phyloP scores from a whole-genome alignment of 2,888 invertebrate species.

The Limnephilus marmoratus region DNA sequence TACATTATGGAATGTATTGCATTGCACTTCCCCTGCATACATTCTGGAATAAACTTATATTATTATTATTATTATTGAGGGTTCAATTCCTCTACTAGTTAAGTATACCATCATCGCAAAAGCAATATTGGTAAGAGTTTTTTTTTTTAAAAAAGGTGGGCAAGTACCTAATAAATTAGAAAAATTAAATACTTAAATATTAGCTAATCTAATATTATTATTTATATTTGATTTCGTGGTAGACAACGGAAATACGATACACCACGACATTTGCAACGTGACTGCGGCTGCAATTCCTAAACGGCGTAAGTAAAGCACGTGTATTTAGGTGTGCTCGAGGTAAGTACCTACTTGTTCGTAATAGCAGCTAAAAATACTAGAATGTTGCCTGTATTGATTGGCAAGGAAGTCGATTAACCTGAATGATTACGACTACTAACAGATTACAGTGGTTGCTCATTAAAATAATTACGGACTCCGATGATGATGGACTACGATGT shows the following conservation, averaged over 20 bases:
- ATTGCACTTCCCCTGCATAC: too few relatives aligned
- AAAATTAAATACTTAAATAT: not conserved
- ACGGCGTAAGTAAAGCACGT: not conserved
- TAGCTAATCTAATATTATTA: not conserved
- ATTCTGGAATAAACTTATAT: too few relatives aligned
- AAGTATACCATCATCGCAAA: too few relatives aligned
- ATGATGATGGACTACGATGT: too few relatives aligned
- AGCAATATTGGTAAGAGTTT: too few relatives aligned
- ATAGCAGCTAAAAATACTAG: not conserved
- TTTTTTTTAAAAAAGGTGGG: too few relatives aligned
- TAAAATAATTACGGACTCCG: not conserved
- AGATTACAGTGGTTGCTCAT: not conserved
- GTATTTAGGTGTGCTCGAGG: conserved; percentile 7
- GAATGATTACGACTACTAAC: not conserved
- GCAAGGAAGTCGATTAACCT: not conserved
- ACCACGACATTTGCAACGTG: conserved; percentile 15
- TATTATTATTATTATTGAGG: too few relatives aligned
- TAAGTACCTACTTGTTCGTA: not conserved
- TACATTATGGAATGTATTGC: too few relatives aligned
- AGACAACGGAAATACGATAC: not conserved
- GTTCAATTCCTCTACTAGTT: too few relatives aligned
- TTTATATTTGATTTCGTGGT: not conserved
- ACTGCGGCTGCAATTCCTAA: not conserved
- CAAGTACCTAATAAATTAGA: not conserved
- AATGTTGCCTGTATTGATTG: not conserved